Base-by-base conservation (phyloP, 2,113 vertebrate species). In the Aramus guarauna region DNA sequence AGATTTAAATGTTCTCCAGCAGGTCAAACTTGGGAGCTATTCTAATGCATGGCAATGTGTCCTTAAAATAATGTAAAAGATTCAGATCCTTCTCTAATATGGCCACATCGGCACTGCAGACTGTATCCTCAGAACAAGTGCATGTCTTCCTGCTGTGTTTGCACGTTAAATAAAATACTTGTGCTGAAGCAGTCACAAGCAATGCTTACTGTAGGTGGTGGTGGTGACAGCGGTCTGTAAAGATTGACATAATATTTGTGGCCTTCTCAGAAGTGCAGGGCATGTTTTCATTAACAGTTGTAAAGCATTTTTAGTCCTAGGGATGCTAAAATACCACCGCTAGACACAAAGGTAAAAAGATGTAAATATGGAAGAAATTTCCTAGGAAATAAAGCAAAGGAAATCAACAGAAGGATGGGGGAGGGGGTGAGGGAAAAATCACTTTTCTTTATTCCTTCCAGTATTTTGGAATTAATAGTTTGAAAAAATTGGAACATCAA, bases 181-280 rank as follows among this genome's bases (percentile, higher is more conserved):
- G 36, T 8, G 32, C 8, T 37, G 59, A 66, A 74, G 32, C 26
- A 0, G 2, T 27, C 59, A 36, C 20, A 41, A 68, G 30, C 39
- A 55, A 47, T 0, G 0, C 17, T 41, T 43, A 7, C 32, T 43
- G 11, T 27, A 12, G 36, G 11, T 9, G 29, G 50, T 9, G 29
- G 50, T 36, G 36, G 24, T 9, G 17, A 64, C 24, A 26, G 21
- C 1, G 6, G 16, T 30, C 50, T 36, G n/a, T 29, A 12, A 58
- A 36, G 30, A 36, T 3, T 18, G 11, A 58, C 9, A 14, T 24
- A 48, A 30, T 18, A 73, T 66, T 66, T 1, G 2, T 15, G n/a
- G 48, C 20, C 36, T 72, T 72, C 59, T 73, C 24, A 48, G 20
- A 66, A 64, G 16, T 26, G 9, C 48, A 14, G 39, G 6, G 48